Evolutionary conservation across 2,113 vertebrate genomes (phyloP).

Genomic region (Prunella himalayana): DNA sequence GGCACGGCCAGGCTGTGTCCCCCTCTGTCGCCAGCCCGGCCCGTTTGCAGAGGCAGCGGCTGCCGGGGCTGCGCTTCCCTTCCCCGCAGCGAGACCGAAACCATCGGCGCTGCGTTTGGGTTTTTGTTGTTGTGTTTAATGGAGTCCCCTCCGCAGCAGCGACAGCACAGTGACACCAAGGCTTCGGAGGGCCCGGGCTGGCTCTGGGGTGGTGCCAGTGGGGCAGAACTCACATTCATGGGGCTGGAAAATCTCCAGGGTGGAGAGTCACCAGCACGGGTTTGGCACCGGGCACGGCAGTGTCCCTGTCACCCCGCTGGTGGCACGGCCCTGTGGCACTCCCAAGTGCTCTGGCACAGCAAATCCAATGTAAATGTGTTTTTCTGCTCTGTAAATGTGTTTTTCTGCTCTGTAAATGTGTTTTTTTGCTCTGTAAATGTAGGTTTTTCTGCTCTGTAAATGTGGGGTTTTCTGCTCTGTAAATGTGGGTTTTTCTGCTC

Average conservation of each 20-base stretch:
- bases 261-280: background rate
- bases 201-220: background rate
- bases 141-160: background rate
- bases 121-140: too few species aligned
- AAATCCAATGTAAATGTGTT: too few species aligned
- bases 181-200: background rate
- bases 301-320: background rate
- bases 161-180: background rate
- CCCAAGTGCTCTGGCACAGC: background rate
- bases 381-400: too few species aligned
- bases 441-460: too few species aligned
- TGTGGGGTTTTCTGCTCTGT: too few species aligned
- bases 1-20: background rate
- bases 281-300: background rate
- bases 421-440: too few species aligned
- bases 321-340: background rate
- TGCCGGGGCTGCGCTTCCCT: slow-evolving; percentile 76
- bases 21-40: slow-evolving; percentile 5
- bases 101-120: background rate
- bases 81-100: slow-evolving; percentile 70
- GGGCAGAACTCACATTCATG: background rate
- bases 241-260: background rate
- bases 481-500: too few species aligned
- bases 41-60: slow-evolving; percentile 73
- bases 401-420: too few species aligned